Evolutionary conservation across 2,797 vertebrate genomes (phyloP).

Genomic region (Ammospiza maritima): DNA sequence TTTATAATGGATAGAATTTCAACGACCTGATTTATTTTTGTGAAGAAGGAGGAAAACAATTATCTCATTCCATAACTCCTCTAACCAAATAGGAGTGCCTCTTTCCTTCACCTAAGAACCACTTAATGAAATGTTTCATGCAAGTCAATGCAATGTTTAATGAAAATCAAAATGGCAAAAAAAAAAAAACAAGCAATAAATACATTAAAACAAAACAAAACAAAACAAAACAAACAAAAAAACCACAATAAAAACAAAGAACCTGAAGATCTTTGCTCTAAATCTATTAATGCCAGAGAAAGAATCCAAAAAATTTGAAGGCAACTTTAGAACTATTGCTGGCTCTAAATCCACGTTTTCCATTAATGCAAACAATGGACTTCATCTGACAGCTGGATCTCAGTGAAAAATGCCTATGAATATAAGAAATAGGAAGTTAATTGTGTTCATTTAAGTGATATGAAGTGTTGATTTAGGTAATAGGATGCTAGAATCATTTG

Average conservation of each 20-base stretch:
- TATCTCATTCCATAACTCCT: background rate
- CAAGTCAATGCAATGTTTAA: background rate
- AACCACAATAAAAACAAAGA: background rate
- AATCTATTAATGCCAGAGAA: background rate
- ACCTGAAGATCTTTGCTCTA: background rate
- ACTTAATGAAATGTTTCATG: background rate
- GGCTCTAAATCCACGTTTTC: background rate
- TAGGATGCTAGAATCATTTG: background rate
- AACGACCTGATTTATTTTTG: background rate
- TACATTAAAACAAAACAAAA: background rate
- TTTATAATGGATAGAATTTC: background rate
- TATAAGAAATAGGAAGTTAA: background rate
- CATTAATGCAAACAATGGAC: background rate
- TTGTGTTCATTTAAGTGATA: background rate
- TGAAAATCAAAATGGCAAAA: background rate
- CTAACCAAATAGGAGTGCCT: background rate
- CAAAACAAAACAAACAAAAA: too few relatives aligned
- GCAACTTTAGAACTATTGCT: background rate
- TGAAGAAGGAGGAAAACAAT: background rate
- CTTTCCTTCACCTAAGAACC: background rate
- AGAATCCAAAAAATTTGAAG: background rate
- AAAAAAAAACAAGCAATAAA: background rate
- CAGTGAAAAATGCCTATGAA: background rate
- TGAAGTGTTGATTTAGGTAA: background rate
- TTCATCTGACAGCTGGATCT: background rate